Evolutionary conservation across 2,888 invertebrate species (phyloP), one percentile per base, ranked within the genome.

Genomic region (Harpalus rufipes): DNA sequence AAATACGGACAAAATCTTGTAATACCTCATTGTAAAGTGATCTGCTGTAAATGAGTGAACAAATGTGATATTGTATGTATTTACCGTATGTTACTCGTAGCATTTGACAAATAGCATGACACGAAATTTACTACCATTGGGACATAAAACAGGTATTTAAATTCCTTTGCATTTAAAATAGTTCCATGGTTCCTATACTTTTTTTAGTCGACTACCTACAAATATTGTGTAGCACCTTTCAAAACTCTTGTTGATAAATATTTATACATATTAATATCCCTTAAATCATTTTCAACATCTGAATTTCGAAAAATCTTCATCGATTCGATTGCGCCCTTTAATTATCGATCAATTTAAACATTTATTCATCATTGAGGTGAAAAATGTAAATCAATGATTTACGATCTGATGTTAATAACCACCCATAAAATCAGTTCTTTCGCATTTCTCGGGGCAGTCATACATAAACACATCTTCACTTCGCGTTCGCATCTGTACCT

Each of bases 381-480:
- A 68, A 39, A 68, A 68, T 68, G 68, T 68, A 68, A 68, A 63
- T 32, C 68, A 68, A 68, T 68, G 68, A 68, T 68, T 68, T 68
- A 68, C 32, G 68, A 32, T 68, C 32, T 68, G 32, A 14, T 68
- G 32, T n/a, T 68, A 68, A 68, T 68, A 68, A 39, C 68, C 39
- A 32, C 68, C 68, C 68, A 68, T 68, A n/a, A 68, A 68, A 68
- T 68, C 68, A 41, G n/a, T 10, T n/a, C n/a, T 68, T n/a, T 68
- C 7, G 68, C 12, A 39, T 68, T 14, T 68, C 68, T 14, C 68
- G 32, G 32, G 68, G 68, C 68, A 39, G n/a, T n/a, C 68, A 68
- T 68, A 68, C 68, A 68, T 68, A 68, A 68, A 68, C 68, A 68
- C 68, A 68, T 68, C 68, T 68, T 68, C 68, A 68, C 68, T 68